Percentiles rank a stretch among this genome's conserved stretches.
phyloP scores from a whole-genome alignment of 1,140 invertebrate species.

The Drosophila sp. region DNA sequence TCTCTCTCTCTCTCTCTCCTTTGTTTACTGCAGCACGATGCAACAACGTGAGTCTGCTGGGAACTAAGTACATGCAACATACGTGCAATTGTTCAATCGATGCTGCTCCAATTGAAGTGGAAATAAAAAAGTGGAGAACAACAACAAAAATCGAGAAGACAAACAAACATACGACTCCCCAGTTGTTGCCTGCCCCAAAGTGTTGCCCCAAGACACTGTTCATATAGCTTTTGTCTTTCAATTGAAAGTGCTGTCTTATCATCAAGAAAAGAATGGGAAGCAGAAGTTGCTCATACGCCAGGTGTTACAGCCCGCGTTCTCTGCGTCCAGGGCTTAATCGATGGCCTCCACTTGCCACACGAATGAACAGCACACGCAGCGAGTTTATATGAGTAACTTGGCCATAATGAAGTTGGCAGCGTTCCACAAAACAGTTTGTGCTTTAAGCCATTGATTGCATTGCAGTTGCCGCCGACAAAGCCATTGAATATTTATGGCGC shows the following conservation, averaged over 20 bases:
- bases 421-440: constrained; percentile 26
- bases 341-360: constrained; percentile 56
- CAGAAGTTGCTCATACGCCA: constrained; percentile 60
- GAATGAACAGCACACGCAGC: constrained; percentile 41
- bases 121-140: constrained; percentile 43
- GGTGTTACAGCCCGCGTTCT: constrained; percentile 29
- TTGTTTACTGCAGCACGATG: constrained; percentile 68
- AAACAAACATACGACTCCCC: constrained; percentile 27
- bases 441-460: constrained; percentile 61
- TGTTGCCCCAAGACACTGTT: constrained; percentile 36
- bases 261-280: constrained; percentile 4
- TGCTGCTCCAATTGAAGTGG: constrained; percentile 69
- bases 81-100: constrained; percentile 65
- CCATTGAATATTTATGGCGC: constrained; percentile 79
- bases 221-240: constrained; percentile 65
- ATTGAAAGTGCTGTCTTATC: constrained; percentile 70
- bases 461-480: constrained; percentile 31
- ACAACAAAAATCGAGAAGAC: neutral
- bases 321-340: constrained; percentile 65
- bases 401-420: constrained; percentile 66
- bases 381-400: constrained; percentile 31
- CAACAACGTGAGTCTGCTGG: constrained; percentile 39
- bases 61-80: constrained; percentile 37
- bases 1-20: neutral
- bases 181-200: constrained; percentile 30